A percentile compares a stretch with the other conserved stretches of the same genome.
These are phyloP conservation scores for Netelia fuscicornis DNA, from an alignment of 2,888 invertebrate species.

Conservation along the genomic window DNA sequence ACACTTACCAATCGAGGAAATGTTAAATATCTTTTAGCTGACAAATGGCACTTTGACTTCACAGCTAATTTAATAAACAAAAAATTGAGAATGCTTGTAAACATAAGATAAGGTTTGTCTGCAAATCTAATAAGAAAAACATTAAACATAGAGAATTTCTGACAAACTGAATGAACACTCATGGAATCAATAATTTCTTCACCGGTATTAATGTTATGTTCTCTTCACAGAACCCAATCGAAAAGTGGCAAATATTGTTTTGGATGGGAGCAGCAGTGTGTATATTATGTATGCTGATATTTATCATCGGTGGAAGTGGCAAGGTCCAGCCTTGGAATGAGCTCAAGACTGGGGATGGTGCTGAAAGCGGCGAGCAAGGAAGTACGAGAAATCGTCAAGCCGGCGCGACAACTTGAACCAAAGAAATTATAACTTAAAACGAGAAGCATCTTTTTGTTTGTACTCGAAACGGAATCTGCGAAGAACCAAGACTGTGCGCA, in stretches of 20 bases:
- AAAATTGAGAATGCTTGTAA: too few relatives aligned
- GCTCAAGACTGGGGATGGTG: constrained; percentile 30
- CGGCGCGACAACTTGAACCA: constrained; percentile 1
- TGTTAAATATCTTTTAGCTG: too few relatives aligned
- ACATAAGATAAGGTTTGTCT: too few relatives aligned
- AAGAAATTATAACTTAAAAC: constrained; percentile 44
- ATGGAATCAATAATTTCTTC: background rate
- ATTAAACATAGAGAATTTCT: too few relatives aligned
- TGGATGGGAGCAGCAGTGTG: constrained; percentile 82
- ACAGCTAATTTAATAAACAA: too few relatives aligned
- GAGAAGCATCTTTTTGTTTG: background rate
- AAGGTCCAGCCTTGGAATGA: constrained; percentile 84
- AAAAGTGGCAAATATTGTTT: constrained; percentile 83
- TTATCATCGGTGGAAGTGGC: constrained; percentile 82
- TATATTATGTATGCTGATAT: constrained; percentile 81
- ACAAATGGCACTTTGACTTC: too few relatives aligned
- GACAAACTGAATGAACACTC: too few relatives aligned
- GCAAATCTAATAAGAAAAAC: too few relatives aligned
- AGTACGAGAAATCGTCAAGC: background rate
- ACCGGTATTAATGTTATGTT: background rate
- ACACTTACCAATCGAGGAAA: too few relatives aligned
- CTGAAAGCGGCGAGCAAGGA: constrained; percentile 9
- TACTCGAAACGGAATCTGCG: background rate
- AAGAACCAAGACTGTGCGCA: background rate
- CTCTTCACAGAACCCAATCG: constrained; percentile 80